A percentile compares a stretch with the other conserved stretches of the same genome.
These are phyloP conservation scores for Microcebus lehilahytsara DNA, from an alignment of 2,113 vertebrate species.

Conservation along the genomic window DNA sequence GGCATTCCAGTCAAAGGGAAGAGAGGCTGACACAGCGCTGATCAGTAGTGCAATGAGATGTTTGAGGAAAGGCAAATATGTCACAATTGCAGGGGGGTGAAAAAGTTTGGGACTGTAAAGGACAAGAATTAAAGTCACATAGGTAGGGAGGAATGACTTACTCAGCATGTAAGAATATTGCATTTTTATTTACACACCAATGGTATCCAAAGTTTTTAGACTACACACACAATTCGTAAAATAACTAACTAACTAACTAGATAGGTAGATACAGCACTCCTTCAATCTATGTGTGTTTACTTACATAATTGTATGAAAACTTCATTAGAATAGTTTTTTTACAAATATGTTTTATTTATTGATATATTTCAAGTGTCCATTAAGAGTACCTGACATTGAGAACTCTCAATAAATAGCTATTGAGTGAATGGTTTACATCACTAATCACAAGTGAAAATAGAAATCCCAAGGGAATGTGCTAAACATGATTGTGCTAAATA, in stretches of 20 bases:
- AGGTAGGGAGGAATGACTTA: not conserved
- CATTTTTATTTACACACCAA: not conserved
- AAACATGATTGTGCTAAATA: not conserved
- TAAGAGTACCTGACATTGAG: not conserved
- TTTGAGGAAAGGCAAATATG: not conserved
- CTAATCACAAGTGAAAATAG: not conserved
- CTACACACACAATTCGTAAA: not conserved
- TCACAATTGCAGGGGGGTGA: not conserved
- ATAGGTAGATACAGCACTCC: not conserved
- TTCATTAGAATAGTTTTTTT: not conserved
- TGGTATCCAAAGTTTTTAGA: not conserved
- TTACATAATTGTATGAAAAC: not conserved
- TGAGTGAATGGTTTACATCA: not conserved
- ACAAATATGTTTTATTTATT: not conserved
- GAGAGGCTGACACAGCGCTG: not conserved
- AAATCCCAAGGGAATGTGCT: not conserved
- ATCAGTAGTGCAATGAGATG: not conserved
- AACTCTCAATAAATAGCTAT: not conserved
- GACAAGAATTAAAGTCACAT: not conserved
- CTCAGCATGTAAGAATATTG: fast-evolving
- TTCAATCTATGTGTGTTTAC: not conserved
- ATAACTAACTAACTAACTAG: not conserved
- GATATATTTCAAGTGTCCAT: not conserved
- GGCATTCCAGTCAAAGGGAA: not conserved
- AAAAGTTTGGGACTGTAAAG: not conserved